Percentiles rank a stretch among this genome's conserved stretches.
Evolutionary conservation across 2,888 invertebrate species (phyloP).

Genomic region (Cheilosia grossa): DNA sequence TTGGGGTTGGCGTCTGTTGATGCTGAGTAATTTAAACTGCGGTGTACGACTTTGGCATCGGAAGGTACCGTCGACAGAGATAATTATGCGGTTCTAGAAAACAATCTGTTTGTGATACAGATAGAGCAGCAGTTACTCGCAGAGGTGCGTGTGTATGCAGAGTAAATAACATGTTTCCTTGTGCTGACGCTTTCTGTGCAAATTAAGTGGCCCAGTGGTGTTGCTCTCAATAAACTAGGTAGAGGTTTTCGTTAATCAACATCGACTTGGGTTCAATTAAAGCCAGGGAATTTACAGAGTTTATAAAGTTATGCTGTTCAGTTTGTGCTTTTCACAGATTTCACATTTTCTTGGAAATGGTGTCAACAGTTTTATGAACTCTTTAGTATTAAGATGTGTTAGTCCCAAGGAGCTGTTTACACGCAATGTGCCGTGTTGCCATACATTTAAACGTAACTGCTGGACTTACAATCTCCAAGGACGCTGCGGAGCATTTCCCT

Average conservation of each 20-base stretch:
- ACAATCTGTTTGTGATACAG: slow-evolving; percentile 33
- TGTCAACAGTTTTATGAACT: background rate
- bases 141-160: background rate
- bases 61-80: slow-evolving; percentile 7
- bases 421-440: too few relatives aligned
- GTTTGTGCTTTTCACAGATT: too few relatives aligned
- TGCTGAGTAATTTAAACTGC: slow-evolving; percentile 54
- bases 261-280: background rate
- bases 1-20: slow-evolving; percentile 57
- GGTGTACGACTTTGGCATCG: slow-evolving; percentile 12
- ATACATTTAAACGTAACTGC: too few relatives aligned
- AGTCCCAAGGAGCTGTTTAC: too few relatives aligned
- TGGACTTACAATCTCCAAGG: too few relatives aligned
- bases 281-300: background rate
- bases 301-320: too few relatives aligned
- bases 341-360: background rate
- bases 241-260: background rate
- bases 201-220: slow-evolving; percentile 7
- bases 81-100: slow-evolving; percentile 56
- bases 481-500: too few relatives aligned
- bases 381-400: background rate
- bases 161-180: slow-evolving; percentile 25
- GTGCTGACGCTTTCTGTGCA: slow-evolving; percentile 12
- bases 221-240: slow-evolving; percentile 1
- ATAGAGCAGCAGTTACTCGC: background rate